Evolutionary conservation across 2,888 invertebrate genomes (phyloP).

Genomic region (Idaea biselata): DNA sequence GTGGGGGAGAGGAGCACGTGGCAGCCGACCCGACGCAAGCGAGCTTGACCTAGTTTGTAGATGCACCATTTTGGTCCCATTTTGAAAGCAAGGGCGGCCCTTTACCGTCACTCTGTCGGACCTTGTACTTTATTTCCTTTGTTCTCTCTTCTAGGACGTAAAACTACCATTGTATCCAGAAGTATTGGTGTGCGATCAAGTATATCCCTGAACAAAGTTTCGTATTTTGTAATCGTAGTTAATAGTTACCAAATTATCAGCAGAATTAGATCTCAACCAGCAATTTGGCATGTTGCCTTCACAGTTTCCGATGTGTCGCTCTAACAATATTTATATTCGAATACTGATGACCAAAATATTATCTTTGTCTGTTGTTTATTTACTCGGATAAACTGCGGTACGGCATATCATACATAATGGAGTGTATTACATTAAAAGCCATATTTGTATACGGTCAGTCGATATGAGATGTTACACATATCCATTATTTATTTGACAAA

Average conservation of each 20-base stretch:
- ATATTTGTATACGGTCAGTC: not conserved
- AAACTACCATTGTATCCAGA: conserved; percentile 11
- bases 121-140: conserved; percentile 37
- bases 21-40: conserved; percentile 60
- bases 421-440: not conserved
- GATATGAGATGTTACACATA: not conserved
- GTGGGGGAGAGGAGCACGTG: conserved; percentile 54
- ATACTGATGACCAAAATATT: conserved; percentile 8
- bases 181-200: not conserved
- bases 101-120: conserved; percentile 44
- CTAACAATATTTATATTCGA: conserved; percentile 11
- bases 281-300: conserved; percentile 14
- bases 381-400: conserved; percentile 10
- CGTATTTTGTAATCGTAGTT: not conserved
- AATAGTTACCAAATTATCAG: not conserved
- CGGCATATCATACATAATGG: conserved; percentile 6
- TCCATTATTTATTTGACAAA: not conserved
- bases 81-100: conserved; percentile 64
- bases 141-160: conserved; percentile 27
- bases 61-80: conserved; percentile 74
- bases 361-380: conserved; percentile 12
- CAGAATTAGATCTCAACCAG: conserved; percentile 1
- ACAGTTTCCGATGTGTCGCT: conserved; percentile 11
- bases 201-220: conserved; percentile 5
- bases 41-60: conserved; percentile 76